Evolutionary conservation across 2,888 invertebrate species (phyloP).

Genomic region (Folsomia manolachei): DNA sequence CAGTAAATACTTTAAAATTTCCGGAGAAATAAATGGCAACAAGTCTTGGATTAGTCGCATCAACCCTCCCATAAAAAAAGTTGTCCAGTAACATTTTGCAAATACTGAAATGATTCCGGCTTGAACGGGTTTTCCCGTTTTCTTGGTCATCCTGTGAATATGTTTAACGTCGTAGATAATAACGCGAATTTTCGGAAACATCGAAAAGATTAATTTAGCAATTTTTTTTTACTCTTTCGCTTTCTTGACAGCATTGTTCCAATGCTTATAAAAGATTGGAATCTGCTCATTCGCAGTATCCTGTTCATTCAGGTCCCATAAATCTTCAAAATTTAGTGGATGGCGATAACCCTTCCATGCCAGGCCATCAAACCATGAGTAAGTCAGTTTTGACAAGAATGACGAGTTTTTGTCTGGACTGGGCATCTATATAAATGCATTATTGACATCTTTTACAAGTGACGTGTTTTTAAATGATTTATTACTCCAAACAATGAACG

Average conservation of each 20-base stretch:
- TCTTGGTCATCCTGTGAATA: constrained; percentile 11
- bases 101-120: constrained; percentile 54
- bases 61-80: constrained; percentile 55
- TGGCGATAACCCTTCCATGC: constrained; percentile 56
- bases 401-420: constrained; percentile 57
- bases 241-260: constrained; percentile 51
- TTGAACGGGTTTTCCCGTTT: constrained; percentile 15
- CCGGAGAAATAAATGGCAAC: constrained; percentile 58
- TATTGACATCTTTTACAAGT: not conserved
- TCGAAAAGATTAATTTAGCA: not conserved
- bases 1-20: constrained; percentile 56
- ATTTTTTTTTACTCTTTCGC: constrained; percentile 20
- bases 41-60: constrained; percentile 56
- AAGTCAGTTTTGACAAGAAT: constrained; percentile 57
- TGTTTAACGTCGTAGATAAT: too few species aligned
- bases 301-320: constrained; percentile 57
- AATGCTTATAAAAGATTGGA: constrained; percentile 54
- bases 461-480: not conserved
- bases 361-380: constrained; percentile 58
- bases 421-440: constrained; percentile 53
- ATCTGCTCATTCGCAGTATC: constrained; percentile 53
- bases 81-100: constrained; percentile 56
- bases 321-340: constrained; percentile 55
- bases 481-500: not conserved
- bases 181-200: not conserved